Evolutionary conservation across 2,797 vertebrate species (phyloP), one percentile per base, ranked within the genome.

Genomic region (Sebastes kiyomatsui): DNA sequence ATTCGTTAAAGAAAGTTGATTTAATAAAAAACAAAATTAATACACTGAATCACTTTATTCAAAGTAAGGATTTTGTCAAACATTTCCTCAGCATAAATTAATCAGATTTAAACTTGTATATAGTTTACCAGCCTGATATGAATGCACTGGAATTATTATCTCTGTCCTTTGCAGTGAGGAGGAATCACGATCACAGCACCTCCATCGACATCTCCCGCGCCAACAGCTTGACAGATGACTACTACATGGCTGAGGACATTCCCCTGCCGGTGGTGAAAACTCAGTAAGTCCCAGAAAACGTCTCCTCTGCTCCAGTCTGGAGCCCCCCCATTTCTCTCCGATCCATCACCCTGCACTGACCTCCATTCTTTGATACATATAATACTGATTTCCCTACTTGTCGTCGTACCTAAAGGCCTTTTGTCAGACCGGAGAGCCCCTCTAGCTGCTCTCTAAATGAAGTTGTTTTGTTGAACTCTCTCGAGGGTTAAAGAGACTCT

Each of bases 141-240:
- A 49, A 25, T 20, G 7, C 25, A 10, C 32, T 67, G 16, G 12
- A 56, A 68, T 22, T 22, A 16, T 10, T 1, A 4, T 79, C 10
- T 71, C 14, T 78, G 58, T 49, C 56, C 20, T 64, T 79, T 70
- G 32, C 91, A 96, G 96, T 95, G 7, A 94, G 72, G 88, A 92
- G 79, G 86, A 93, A 76, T 49, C 66, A 72, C 4, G 91, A 94
- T 8, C 86, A 91, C 49, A 90, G 79, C 55, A 82, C 89, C 10
- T 94, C 93, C 67, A 81, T 94, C 9, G 92, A 95, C 83, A 94
- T 97, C 79, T 96, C 96, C 18, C 88, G 95, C 7, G 93, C 95
- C 67, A 96, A 91, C 94, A 97, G 97, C 90, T 91, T 97, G 56
- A 94, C 92, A 0, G 97, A 97, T 6, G 97, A 97, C 94, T 96